Conservation (phyloP, 2,113 vertebrate genomes). For the Platichthys flesus region DNA sequence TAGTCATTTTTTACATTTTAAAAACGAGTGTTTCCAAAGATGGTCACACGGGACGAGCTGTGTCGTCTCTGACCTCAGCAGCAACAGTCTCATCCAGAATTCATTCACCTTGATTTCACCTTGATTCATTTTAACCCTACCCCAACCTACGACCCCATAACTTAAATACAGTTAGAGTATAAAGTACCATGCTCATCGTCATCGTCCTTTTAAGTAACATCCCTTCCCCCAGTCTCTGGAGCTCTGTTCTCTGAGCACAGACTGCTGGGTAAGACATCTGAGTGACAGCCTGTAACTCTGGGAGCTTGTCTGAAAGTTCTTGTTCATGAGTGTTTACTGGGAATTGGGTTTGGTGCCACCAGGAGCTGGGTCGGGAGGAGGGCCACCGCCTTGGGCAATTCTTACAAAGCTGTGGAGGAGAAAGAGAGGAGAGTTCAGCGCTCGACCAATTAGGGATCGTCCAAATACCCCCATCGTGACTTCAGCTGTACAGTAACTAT, state of each 20-base stretch:
- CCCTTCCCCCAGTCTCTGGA: constrained; percentile 47
- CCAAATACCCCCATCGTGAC: too few species aligned
- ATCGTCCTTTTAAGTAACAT: constrained; percentile 44
- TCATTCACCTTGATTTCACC: constrained; percentile 36
- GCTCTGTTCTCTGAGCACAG: constrained; percentile 54
- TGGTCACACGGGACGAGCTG: constrained; percentile 19
- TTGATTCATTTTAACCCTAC: constrained; percentile 31
- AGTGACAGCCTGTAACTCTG: constrained; percentile 76
- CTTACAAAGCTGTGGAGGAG: constrained; percentile 70
- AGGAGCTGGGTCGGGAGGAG: constrained; percentile 74
- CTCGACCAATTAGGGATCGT: too few species aligned
- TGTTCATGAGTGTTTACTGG: constrained; percentile 66
- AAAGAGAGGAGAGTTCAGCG: constrained; percentile 1
- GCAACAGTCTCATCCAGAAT: constrained; percentile 39
- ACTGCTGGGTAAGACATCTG: constrained; percentile 81
- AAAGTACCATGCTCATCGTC: constrained; percentile 60
- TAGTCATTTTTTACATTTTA: constrained; percentile 42
- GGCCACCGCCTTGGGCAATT: constrained; percentile 78
- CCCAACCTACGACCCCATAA: constrained; percentile 45
- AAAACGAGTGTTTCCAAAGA: constrained; percentile 46
- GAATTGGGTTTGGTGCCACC: constrained; percentile 82
- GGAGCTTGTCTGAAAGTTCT: constrained; percentile 40
- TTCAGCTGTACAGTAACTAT: too few species aligned
- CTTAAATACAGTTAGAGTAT: constrained; percentile 55
- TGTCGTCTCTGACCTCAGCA: constrained; percentile 34